A percentile compares a stretch with the other conserved stretches of the same genome.
phyloP scores from a whole-genome alignment of 92 coral and sea anemone species.

The Zoanthus gigantus region DNA sequence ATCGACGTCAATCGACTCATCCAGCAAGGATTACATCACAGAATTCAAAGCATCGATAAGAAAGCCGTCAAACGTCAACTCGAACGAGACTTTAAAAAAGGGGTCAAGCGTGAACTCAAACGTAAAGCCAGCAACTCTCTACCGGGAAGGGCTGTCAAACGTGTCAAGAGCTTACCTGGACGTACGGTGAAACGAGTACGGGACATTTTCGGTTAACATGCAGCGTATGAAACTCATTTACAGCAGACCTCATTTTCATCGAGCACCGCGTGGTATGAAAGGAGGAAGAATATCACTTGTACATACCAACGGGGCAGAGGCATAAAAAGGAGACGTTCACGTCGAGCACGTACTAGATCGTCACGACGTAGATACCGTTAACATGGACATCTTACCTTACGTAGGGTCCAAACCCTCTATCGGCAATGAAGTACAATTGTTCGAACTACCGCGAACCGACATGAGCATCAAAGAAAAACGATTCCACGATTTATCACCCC shows the following conservation, averaged over 20 bases:
- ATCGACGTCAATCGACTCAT: conserved; percentile 20
- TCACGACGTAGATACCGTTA: neutral
- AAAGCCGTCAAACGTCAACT: neutral
- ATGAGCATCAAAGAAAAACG: neutral
- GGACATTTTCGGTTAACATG: neutral
- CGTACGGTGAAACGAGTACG: neutral
- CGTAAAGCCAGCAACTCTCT: neutral
- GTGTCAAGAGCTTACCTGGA: neutral
- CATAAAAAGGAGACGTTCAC: neutral
- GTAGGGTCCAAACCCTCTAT: neutral
- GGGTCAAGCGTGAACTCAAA: neutral
- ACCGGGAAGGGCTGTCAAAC: neutral
- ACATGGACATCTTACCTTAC: neutral
- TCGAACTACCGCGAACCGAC: neutral
- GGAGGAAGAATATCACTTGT: neutral
- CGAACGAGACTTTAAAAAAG: conserved; percentile 8
- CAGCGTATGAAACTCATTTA: neutral
- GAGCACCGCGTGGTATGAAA: no score
- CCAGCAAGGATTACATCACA: neutral
- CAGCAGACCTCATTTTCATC: neutral
- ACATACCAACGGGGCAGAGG: neutral
- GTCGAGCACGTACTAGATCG: neutral
- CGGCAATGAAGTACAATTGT: neutral
- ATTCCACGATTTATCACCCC: neutral
- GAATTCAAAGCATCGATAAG: neutral